phyloP scores from a whole-genome alignment of 1,140 invertebrate species.

The Mamestra configurata region DNA sequence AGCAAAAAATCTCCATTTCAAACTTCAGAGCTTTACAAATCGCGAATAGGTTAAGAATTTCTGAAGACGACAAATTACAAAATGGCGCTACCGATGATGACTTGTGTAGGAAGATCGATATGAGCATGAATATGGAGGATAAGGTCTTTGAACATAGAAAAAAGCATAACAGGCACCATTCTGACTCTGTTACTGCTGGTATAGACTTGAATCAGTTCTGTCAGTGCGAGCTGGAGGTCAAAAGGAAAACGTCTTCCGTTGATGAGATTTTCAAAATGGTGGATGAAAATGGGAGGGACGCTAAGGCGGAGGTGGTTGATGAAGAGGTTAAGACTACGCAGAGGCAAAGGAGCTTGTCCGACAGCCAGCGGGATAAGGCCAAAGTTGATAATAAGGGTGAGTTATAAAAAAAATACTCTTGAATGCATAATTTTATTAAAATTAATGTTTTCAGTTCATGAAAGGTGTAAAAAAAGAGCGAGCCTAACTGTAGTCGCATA shows the following conservation, averaged over 20 bases:
- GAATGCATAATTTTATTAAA: too few species aligned
- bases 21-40: conserved; percentile 86
- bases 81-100: conserved; percentile 82
- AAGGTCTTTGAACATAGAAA: conserved; percentile 79
- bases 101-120: conserved; percentile 83
- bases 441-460: too few species aligned
- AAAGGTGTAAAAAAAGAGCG: too few species aligned
- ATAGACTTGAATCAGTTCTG: conserved; percentile 87
- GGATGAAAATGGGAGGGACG: conserved; percentile 70
- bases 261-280: conserved; percentile 91
- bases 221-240: conserved; percentile 81
- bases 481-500: too few species aligned
- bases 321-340: conserved; percentile 90
- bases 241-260: conserved; percentile 88
- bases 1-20: conserved; percentile 86
- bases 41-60: conserved; percentile 81
- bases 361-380: conserved; percentile 89
- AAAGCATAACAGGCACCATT: conserved; percentile 82
- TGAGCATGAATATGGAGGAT: conserved; percentile 82
- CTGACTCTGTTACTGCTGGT: conserved; percentile 76
- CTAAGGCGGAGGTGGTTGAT: conserved; percentile 82
- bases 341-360: conserved; percentile 92
- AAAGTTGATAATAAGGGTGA: conserved; percentile 82
- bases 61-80: conserved; percentile 74
- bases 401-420: too few species aligned